These are phyloP conservation scores for Drosophila pseudotalamancana DNA, from an alignment of 2,888 invertebrate species.

Conservation along the genomic window DNA sequence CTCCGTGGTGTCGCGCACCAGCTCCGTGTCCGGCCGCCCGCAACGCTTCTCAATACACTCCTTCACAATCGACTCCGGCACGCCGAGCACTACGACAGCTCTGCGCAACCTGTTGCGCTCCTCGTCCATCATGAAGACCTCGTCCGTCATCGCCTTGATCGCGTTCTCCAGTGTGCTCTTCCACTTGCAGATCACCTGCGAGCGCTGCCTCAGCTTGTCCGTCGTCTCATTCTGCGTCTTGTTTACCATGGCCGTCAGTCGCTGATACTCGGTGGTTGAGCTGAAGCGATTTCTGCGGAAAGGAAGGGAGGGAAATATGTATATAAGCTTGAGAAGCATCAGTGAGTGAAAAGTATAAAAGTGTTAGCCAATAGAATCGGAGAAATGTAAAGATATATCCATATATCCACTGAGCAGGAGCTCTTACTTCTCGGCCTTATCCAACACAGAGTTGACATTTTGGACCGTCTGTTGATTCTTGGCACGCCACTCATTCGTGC, in stretches of 20 bases:
- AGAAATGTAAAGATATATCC: no score
- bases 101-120: constrained; percentile 89
- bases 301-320: not conserved
- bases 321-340: no score
- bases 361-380: no score
- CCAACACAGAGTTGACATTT: constrained; percentile 84
- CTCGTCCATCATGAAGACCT: constrained; percentile 88
- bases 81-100: constrained; percentile 87
- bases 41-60: constrained; percentile 90
- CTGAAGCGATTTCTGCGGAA: constrained; percentile 86
- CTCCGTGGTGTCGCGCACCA: constrained; percentile 91
- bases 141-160: constrained; percentile 88
- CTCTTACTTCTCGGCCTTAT: constrained; percentile 85
- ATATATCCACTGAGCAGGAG: no score
- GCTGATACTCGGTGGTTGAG: constrained; percentile 87
- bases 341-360: no score
- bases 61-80: constrained; percentile 90
- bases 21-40: constrained; percentile 89
- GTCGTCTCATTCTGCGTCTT: constrained; percentile 89
- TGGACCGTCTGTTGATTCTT: constrained; percentile 86
- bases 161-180: constrained; percentile 90
- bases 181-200: constrained; percentile 89
- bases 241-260: constrained; percentile 88
- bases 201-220: constrained; percentile 87
- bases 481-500: constrained; percentile 89